Evolutionary conservation across 2,888 invertebrate species (phyloP).

Genomic region (Drosophila paramelanica): DNA sequence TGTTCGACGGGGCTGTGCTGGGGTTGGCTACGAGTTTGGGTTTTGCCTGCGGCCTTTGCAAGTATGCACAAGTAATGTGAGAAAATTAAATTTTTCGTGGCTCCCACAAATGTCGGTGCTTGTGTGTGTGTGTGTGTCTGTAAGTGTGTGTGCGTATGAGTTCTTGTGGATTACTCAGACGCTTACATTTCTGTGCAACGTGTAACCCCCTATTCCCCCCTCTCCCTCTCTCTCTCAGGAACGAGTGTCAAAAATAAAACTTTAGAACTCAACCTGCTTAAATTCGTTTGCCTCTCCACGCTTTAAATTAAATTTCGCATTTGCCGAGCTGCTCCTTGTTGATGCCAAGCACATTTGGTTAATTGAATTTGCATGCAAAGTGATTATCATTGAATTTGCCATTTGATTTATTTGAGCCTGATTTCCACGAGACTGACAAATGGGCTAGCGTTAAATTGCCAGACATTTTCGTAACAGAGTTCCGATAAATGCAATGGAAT

Average conservation of each 20-base stretch:
- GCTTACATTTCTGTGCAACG: slow-evolving; percentile 46
- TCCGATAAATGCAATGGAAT: neutral
- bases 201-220: slow-evolving; percentile 7
- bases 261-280: slow-evolving; percentile 36
- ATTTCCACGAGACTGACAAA: slow-evolving; percentile 13
- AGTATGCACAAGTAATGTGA: slow-evolving; percentile 79
- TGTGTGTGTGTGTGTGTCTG: slow-evolving; percentile 8
- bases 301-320: slow-evolving; percentile 64
- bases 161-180: slow-evolving; percentile 51
- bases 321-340: slow-evolving; percentile 35
- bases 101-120: slow-evolving; percentile 56
- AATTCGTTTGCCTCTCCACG: slow-evolving; percentile 15
- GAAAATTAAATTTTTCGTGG: slow-evolving; percentile 78
- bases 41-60: slow-evolving; percentile 65
- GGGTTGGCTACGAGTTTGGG: slow-evolving; percentile 28
- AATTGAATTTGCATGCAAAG: slow-evolving; percentile 64
- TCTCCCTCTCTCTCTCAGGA: neutral
- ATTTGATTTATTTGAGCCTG: slow-evolving; percentile 61
- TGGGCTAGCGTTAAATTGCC: slow-evolving; percentile 26
- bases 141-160: slow-evolving; percentile 15
- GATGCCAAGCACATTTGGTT: slow-evolving; percentile 55
- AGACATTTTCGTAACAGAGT: neutral
- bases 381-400: slow-evolving; percentile 68
- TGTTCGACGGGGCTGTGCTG: neutral
- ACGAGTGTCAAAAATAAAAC: slow-evolving; percentile 60